Evolutionary conservation across 2,797 vertebrate genomes (phyloP), one percentile per base, ranked within the genome.

Genomic region (Chromis chromis): DNA sequence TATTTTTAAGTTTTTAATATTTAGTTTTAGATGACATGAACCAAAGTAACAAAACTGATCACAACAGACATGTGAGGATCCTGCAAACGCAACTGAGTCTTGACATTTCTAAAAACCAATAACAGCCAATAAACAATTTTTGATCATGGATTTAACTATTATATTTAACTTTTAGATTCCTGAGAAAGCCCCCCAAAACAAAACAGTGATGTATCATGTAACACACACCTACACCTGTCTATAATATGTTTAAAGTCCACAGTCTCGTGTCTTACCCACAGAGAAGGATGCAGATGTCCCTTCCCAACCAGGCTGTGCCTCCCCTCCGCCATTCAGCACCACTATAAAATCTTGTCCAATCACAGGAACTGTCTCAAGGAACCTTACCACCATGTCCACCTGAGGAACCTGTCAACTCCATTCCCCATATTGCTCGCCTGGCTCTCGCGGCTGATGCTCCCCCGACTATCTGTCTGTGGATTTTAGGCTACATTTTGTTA

Each of bases 241-340:
- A 14, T 22, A 55, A 4, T 8, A 11, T 49, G 12, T 60, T 56
- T 17, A 36, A 36, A 72, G 19, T 40, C 56, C 17, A 56, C 62
- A 57, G n/a, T 54, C 33, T 55, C 3, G 36, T 22, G 63, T 89
- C 94, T 94, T 94, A 95, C 94, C 95, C 94, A 95, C 69, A 95
- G 70, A 58, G 93, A 94, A 27, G 85, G 85, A 84, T 90, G 91
- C 62, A 92, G 84, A 65, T 84, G 73, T 71, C 72, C 85, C 77
- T 67, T 91, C 59, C 75, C 83, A 77, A 71, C 74, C 81, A 79
- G 50, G 21, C 76, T 73, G 74, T 49, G 81, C 53, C 85, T 82
- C 84, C 76, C 68, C 57, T 88, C 89, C 28, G 90, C 91, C 94
- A 95, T 94, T 55, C 54, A 58, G 60, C 71, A 42, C 54, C 77